These are phyloP conservation scores for Eclectus roratus DNA, from an alignment of 2,113 vertebrate species.

Conservation along the genomic window DNA sequence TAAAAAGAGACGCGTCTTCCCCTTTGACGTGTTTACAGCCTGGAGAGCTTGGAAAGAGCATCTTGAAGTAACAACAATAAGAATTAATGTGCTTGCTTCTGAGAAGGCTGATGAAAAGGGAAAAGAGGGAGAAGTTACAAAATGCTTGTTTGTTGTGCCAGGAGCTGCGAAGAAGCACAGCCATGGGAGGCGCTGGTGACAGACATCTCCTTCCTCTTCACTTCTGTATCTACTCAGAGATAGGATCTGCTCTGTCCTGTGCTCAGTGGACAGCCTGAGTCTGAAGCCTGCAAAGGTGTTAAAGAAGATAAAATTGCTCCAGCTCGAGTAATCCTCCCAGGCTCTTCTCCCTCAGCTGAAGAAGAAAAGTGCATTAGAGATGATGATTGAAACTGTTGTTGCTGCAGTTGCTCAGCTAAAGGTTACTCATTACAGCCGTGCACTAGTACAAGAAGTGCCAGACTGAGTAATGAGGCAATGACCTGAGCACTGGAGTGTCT, in stretches of 20 bases:
- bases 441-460: neutral
- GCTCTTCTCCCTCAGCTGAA: neutral
- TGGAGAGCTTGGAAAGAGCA: neutral
- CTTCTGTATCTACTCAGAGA: neutral
- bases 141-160: neutral
- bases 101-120: slow-evolving; percentile 3
- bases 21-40: neutral
- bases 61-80: neutral
- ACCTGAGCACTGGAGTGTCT: neutral
- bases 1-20: neutral
- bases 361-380: neutral
- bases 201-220: neutral
- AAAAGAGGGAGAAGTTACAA: neutral
- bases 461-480: neutral
- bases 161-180: neutral
- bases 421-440: neutral
- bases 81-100: neutral
- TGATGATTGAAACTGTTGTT: neutral
- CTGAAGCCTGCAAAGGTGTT: neutral
- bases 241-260: neutral
- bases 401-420: neutral
- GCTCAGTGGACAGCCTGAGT: neutral
- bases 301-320: neutral
- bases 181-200: rapidly evolving
- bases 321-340: neutral